Conservation (phyloP, 2,888 invertebrate species). For the Dicycla oo region DNA sequence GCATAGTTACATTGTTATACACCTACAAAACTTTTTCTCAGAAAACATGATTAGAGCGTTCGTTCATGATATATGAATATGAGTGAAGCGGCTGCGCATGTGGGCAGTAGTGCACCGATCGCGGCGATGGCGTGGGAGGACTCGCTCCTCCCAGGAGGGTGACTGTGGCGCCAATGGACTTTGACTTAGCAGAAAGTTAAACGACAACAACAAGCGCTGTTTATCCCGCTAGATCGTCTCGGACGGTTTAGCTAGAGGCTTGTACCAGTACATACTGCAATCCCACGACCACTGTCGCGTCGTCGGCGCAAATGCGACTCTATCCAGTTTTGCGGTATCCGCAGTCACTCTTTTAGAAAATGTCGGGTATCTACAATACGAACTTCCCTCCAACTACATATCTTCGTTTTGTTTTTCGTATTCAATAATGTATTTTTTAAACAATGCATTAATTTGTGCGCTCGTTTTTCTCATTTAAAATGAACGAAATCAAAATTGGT, state of each 20-base stretch:
- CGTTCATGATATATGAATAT: constrained; percentile 45
- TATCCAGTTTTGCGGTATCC: constrained; percentile 6
- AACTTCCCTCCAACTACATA: background rate
- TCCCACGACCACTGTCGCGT: constrained; percentile 6
- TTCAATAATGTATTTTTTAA: background rate
- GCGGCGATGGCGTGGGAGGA: constrained; percentile 73
- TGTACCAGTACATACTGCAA: background rate
- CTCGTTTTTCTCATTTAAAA: constrained; percentile 12
- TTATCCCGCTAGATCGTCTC: constrained; percentile 32
- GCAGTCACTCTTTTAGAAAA: constrained; percentile 5
- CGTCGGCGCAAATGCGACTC: constrained; percentile 5
- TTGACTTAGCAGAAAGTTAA: constrained; percentile 61
- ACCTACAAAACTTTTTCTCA: constrained; percentile 53
- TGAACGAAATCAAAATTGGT: constrained; percentile 36
- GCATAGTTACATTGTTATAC: constrained; percentile 45
- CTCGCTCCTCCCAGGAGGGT: constrained; percentile 67
- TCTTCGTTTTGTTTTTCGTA: background rate
- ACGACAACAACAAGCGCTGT: constrained; percentile 37
- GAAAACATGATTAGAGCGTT: constrained; percentile 55
- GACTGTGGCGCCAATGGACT: constrained; percentile 64
- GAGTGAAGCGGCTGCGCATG: constrained; percentile 28
- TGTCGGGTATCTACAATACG: background rate
- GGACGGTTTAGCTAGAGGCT: background rate
- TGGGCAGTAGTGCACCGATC: constrained; percentile 63
- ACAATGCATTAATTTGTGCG: constrained; percentile 11